phyloP scores from a whole-genome alignment of 23 tunicate genomes.

The Oikopleura albicans region DNA sequence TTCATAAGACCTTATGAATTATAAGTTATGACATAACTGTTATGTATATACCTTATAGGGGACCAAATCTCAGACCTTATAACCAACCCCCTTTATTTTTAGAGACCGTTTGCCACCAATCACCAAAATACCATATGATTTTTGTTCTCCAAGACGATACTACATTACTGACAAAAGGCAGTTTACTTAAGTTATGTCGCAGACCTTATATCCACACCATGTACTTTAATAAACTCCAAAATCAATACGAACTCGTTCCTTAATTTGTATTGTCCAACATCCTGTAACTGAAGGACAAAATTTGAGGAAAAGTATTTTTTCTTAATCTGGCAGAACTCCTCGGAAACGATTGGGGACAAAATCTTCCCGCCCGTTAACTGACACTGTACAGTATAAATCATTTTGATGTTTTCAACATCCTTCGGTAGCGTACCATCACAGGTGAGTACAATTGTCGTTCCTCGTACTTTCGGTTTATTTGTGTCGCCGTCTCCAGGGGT shows the following conservation, averaged over 20 bases:
- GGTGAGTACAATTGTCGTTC: background rate
- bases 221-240: no score
- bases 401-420: background rate
- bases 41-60: no score
- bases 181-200: no score
- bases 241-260: background rate
- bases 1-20: no score
- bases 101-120: no score
- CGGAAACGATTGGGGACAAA: background rate
- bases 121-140: no score
- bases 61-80: no score
- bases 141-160: no score
- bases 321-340: background rate
- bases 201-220: no score
- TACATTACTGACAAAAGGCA: no score
- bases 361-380: background rate
- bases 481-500: background rate
- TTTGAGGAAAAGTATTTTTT: background rate
- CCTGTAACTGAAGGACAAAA: background rate
- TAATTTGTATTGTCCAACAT: background rate
- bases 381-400: background rate
- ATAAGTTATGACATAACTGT: no score
- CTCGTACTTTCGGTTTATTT: background rate
- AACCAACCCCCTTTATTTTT: no score
- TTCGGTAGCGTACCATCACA: background rate